These are phyloP conservation scores for Macaria notata DNA, from an alignment of 2,888 invertebrate species.

Conservation along the genomic window DNA sequence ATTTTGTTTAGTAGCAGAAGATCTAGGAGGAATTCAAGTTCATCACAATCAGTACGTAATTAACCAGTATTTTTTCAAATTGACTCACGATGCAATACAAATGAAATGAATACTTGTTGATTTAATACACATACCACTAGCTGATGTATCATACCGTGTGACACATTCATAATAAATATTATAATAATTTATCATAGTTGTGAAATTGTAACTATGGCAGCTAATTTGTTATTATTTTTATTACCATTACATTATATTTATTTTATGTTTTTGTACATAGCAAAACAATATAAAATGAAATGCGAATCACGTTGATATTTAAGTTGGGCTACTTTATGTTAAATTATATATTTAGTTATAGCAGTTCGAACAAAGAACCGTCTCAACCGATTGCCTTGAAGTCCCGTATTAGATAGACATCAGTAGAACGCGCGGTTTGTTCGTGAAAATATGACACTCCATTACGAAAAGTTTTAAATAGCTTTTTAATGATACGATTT, in stretches of 20 bases:
- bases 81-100: no score
- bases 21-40: no score
- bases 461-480: constrained; percentile 55
- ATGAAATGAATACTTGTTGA: no score
- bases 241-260: constrained; percentile 41
- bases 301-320: constrained; percentile 50
- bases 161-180: constrained; percentile 7
- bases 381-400: constrained; percentile 17
- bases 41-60: no score
- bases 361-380: constrained; percentile 18
- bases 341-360: constrained; percentile 15
- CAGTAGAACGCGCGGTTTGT: neutral
- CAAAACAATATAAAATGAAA: constrained; percentile 48
- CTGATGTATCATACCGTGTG: no score
- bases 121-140: no score
- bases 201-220: constrained; percentile 52
- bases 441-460: constrained; percentile 46
- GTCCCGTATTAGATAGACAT: neutral
- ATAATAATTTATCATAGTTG: constrained; percentile 32
- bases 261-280: constrained; percentile 28
- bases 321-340: constrained; percentile 35
- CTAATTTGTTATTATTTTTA: constrained; percentile 54
- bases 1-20: no score
- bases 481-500: constrained; percentile 56
- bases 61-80: no score